Evolutionary conservation across 2,113 vertebrate species (phyloP).

Genomic region (Eulemur macaco): DNA sequence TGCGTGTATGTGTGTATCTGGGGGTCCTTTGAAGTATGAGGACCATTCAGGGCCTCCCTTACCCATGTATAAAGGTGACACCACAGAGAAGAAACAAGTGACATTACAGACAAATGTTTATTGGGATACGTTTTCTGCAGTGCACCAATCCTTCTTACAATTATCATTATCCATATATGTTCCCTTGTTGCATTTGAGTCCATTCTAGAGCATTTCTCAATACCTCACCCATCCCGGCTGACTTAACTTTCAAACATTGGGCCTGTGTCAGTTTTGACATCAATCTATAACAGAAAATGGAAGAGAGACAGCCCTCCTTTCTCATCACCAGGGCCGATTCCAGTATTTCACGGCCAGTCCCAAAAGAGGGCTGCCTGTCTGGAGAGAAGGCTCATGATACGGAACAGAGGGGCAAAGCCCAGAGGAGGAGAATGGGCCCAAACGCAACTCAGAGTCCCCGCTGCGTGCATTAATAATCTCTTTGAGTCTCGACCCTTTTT

Average conservation of each 20-base stretch:
- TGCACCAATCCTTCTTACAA: background rate
- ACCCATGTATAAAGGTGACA: background rate
- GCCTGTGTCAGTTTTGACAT: background rate
- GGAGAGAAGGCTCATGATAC: slow-evolving; percentile 49
- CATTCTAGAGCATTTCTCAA: background rate
- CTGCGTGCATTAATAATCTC: slow-evolving; percentile 56
- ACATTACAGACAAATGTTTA: background rate
- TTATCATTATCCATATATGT: background rate
- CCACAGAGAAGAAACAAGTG: background rate
- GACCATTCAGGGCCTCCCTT: background rate
- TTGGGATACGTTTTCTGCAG: background rate
- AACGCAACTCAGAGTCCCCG: background rate
- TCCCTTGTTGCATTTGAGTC: background rate
- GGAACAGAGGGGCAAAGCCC: background rate
- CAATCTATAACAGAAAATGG: background rate
- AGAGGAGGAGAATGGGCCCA: background rate
- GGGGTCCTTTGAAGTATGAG: background rate
- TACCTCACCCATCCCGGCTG: background rate
- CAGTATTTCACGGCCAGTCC: background rate
- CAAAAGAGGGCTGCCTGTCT: slow-evolving; percentile 16
- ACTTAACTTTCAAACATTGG: background rate
- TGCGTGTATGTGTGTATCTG: background rate
- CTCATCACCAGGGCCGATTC: slow-evolving; percentile 23
- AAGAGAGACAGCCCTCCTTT: background rate
- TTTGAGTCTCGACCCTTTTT: slow-evolving; percentile 38